phyloP scores from a whole-genome alignment of 2,113 vertebrate species.

The Boleophthalmus pectinirostris region DNA sequence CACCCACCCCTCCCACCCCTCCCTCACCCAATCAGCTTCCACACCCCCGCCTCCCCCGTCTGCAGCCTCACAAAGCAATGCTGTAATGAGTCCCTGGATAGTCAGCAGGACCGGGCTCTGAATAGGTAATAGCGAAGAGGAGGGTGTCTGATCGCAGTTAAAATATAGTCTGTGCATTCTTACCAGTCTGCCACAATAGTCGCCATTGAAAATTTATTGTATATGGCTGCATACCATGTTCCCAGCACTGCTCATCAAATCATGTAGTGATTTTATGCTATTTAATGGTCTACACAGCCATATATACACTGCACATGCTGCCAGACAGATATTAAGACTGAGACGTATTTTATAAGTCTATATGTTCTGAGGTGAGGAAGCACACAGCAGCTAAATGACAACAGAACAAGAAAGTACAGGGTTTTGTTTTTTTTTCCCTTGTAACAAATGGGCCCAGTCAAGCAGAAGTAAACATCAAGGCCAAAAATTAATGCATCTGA shows the following conservation, averaged over 20 bases:
- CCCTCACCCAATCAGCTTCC: slow-evolving; percentile 12
- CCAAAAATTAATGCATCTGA: no score
- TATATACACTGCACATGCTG: slow-evolving; percentile 33
- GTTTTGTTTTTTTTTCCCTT: no score
- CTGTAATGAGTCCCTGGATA: slow-evolving; percentile 74
- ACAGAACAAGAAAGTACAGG: neutral
- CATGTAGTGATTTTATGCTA: slow-evolving; percentile 31
- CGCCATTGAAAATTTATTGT: slow-evolving; percentile 55
- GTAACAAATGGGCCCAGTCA: no score
- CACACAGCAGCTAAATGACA: slow-evolving; percentile 36
- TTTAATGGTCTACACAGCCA: slow-evolving; percentile 48
- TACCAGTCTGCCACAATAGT: slow-evolving; percentile 40
- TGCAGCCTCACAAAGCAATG: slow-evolving; percentile 67
- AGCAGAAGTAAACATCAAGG: no score
- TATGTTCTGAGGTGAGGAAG: slow-evolving; percentile 53
- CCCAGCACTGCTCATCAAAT: slow-evolving; percentile 37
- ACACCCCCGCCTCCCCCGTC: slow-evolving; percentile 49
- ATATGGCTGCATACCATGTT: slow-evolving; percentile 34
- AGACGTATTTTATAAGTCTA: slow-evolving; percentile 14
- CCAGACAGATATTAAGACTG: slow-evolving; percentile 25
- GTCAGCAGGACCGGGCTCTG: slow-evolving; percentile 51
- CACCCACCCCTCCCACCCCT: slow-evolving; percentile 15
- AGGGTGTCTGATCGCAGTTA: slow-evolving; percentile 59
- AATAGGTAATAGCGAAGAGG: slow-evolving; percentile 69
- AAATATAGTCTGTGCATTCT: slow-evolving; percentile 65